Conservation (phyloP, 37 sponge, comb jelly and placozoan species). For the Aplysina aerophoba region DNA sequence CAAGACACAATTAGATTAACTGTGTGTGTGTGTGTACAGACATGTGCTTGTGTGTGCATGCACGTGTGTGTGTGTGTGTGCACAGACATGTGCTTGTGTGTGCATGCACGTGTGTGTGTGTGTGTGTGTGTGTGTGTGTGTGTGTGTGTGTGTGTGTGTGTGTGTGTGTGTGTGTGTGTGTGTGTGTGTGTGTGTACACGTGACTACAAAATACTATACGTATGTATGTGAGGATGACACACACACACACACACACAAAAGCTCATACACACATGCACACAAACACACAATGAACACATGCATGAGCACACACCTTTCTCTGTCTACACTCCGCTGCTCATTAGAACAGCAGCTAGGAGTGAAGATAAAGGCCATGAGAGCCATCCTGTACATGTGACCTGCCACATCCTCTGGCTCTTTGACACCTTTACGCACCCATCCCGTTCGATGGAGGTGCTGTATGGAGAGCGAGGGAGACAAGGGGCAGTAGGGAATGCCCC, state of each 20-base stretch:
- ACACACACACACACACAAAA: neutral
- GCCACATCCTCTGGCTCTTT: slow-evolving; percentile 86
- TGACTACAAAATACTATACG: slow-evolving; percentile 17
- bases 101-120: too few relatives aligned
- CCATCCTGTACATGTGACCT: slow-evolving; percentile 96
- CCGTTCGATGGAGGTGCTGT: slow-evolving; percentile 83
- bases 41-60: too few relatives aligned
- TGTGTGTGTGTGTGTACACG: neutral
- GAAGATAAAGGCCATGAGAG: slow-evolving; percentile 84
- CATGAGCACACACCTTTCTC: slow-evolving; percentile 48
- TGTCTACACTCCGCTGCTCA: slow-evolving; percentile 19
- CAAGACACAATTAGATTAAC: too few relatives aligned
- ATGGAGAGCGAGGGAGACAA: neutral
- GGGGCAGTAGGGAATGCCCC: neutral
- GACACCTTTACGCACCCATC: slow-evolving; percentile 82
- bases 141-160: too few relatives aligned
- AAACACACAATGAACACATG: slow-evolving; percentile 16
- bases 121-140: too few relatives aligned
- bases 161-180: too few relatives aligned
- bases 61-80: too few relatives aligned
- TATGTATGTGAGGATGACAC: neutral
- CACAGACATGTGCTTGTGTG: too few relatives aligned
- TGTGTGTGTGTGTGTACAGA: neutral
- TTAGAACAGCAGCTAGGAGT: neutral
- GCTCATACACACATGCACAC: neutral